Evolutionary conservation across 1,140 invertebrate species (phyloP).

Genomic region (Episyrphus balteatus): DNA sequence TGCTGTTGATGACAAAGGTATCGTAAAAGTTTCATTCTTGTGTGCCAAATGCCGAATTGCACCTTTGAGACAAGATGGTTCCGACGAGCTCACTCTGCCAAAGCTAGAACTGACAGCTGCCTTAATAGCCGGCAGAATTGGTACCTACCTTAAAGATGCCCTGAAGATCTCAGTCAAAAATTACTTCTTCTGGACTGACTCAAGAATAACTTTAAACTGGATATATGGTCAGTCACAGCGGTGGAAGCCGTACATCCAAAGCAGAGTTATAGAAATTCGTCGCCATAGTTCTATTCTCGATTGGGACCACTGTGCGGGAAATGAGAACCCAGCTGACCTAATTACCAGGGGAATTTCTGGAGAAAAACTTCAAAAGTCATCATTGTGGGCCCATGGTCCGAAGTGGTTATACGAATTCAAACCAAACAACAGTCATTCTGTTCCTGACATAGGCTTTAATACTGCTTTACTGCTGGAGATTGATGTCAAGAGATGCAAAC

Average conservation of each 20-base stretch:
- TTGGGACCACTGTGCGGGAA: background rate
- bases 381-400: background rate
- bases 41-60: no score
- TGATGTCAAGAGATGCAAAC: background rate
- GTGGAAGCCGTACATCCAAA: background rate
- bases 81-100: no score
- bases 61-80: no score
- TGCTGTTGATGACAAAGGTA: no score
- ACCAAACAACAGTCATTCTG: background rate
- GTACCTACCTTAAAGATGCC: no score
- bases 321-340: background rate
- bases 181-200: background rate
- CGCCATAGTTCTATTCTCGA: background rate
- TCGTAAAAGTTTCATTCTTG: no score
- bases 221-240: background rate
- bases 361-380: background rate
- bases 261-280: background rate
- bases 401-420: background rate
- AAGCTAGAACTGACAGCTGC: no score
- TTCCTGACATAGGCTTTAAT: background rate
- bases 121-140: no score
- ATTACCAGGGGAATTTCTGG: background rate
- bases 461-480: background rate
- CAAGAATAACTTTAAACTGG: background rate
- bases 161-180: no score